Evolutionary conservation across 30 jellyfish, hydroid and myxozoan species (phyloP), one percentile per base, ranked within the genome.

Genomic region (Aurelia sp.): DNA sequence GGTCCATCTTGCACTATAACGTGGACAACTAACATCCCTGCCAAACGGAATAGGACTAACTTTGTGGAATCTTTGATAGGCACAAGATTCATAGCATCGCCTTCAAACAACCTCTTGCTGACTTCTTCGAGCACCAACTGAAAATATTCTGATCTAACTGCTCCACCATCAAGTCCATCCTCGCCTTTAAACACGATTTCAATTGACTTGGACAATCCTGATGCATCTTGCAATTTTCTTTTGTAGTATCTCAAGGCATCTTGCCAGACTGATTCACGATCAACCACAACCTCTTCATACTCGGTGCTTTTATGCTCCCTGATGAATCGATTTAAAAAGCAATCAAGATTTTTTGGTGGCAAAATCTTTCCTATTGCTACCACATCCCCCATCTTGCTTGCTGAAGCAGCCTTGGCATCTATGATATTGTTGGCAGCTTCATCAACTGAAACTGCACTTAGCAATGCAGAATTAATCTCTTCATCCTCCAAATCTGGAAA

Each of bases 151-250:
- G 67, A 21, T 44, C 47, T 4, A 77, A 72, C 11, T 44, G 84
- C 84, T 50, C 84, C 84, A 72, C 65, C 84, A 18, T 72, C 84
- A 8, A 72, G 22, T 40, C 84, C 84, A 13, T 33, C 67, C 19
- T 72, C 84, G 20, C 38, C 67, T 72, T 72, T 72, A 44, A 72
- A 72, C 33, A n/a, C 13, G 12, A 72, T 50, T 13, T 21, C 59
- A n/a, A 72, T 18, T 33, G 53, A 20, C 22, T 72, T 18, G 12
- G 65, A 4, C 38, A 72, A 18, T 18, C 27, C 71, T 38, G 24
- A 22, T 13, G 65, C 20, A 27, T 72, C 67, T 18, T 17, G 35
- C 18, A 72, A 17, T 18, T 40, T 50, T 19, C 65, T 50, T 72
- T 72, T 72, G 38, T 72, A 72, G 48, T 8, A 72, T 44, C 71